Evolutionary conservation across 35 echinoderm and acorn worm genomes (phyloP).

Genomic region (Ophiothrix spiculata): DNA sequence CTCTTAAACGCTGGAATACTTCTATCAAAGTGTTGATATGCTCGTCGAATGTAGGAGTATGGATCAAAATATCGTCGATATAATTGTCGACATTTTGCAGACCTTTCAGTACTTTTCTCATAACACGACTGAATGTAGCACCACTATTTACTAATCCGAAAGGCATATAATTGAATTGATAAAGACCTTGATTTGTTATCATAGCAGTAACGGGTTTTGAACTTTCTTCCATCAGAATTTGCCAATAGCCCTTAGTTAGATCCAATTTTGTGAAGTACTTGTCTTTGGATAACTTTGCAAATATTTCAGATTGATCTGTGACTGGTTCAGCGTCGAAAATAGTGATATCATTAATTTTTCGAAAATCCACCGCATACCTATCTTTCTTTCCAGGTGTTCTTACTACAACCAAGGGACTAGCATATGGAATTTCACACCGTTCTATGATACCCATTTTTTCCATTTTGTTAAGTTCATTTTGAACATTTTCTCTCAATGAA

Average conservation of each 20-base stretch:
- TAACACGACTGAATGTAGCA: conserved; percentile 56
- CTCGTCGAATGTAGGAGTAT: conserved; percentile 44
- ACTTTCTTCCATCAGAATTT: conserved; percentile 32
- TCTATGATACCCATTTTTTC: background rate
- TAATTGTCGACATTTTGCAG: conserved; percentile 47
- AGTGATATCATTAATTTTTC: conserved; percentile 49
- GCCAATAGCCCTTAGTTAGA: conserved; percentile 63
- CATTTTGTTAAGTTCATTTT: background rate
- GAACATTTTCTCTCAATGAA: background rate
- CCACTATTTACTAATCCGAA: conserved; percentile 60
- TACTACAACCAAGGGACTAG: background rate
- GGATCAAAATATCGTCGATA: conserved; percentile 52
- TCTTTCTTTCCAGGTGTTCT: background rate
- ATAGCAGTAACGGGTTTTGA: conserved; percentile 28
- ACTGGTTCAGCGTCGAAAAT: conserved; percentile 71
- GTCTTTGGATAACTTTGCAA: conserved; percentile 51
- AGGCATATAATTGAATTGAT: conserved; percentile 57
- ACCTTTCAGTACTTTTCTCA: conserved; percentile 43
- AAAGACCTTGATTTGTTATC: conserved; percentile 40
- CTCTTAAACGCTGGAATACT: conserved; percentile 28
- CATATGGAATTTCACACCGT: background rate
- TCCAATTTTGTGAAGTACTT: conserved; percentile 61
- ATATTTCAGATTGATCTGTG: conserved; percentile 48
- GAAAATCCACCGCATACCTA: conserved; percentile 52
- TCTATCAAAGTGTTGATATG: conserved; percentile 27